phyloP scores from a whole-genome alignment of 2,797 vertebrate genomes.

The Poeciliopsis paucimaculata region DNA sequence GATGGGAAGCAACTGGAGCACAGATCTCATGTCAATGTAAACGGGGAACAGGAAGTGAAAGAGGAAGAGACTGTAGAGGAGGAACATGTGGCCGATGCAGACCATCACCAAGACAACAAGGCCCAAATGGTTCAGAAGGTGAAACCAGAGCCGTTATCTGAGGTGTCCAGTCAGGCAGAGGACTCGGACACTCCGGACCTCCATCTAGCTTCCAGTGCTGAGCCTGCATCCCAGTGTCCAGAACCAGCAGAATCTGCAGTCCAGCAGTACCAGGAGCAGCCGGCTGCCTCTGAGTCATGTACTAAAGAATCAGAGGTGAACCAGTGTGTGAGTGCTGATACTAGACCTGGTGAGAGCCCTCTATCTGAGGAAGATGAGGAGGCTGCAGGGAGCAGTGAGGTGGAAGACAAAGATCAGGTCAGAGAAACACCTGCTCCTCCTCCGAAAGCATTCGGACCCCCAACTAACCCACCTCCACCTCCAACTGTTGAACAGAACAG shows the following conservation, averaged over 20 bases:
- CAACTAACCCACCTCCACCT: conserved; percentile 77
- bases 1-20: conserved; percentile 27
- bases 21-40: conserved; percentile 46
- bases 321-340: neutral
- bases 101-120: conserved; percentile 9
- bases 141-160: conserved; percentile 18
- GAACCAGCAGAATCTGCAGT: neutral
- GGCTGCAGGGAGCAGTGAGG: conserved; percentile 18
- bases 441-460: conserved; percentile 66
- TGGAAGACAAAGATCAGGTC: neutral
- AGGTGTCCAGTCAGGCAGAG: conserved; percentile 12
- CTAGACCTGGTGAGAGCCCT: conserved; percentile 2
- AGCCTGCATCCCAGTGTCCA: neutral
- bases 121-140: neutral
- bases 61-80: conserved; percentile 27
- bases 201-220: neutral
- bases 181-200: neutral
- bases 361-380: conserved; percentile 9
- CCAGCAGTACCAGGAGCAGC: conserved; percentile 17
- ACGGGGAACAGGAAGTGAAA: conserved; percentile 49
- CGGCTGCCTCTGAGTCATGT: neutral
- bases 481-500: conserved; percentile 51
- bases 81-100: neutral
- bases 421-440: conserved; percentile 13
- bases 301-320: neutral